Evolutionary conservation across 2,113 vertebrate genomes (phyloP).

Genomic region (Pelmatolapia mariae): DNA sequence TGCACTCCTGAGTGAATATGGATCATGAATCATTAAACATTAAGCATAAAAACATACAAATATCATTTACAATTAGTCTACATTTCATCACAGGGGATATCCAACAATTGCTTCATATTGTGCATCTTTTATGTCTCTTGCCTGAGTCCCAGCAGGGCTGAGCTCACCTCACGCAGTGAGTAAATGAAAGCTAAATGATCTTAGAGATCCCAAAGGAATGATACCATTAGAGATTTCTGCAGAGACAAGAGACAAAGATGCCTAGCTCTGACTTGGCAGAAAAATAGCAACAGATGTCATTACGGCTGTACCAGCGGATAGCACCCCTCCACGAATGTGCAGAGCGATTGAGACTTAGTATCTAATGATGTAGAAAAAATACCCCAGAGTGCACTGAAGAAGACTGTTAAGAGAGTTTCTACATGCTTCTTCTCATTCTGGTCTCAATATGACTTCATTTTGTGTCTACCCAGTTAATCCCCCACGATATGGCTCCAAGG

Average conservation of each 20-base stretch:
- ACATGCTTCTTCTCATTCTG: background rate
- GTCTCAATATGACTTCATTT: slow-evolving; percentile 19
- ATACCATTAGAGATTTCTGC: slow-evolving; percentile 50
- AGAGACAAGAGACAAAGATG: slow-evolving; percentile 16
- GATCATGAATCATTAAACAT: slow-evolving; percentile 23
- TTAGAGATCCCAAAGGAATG: slow-evolving; percentile 27
- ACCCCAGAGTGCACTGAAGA: slow-evolving; percentile 7
- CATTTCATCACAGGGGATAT: slow-evolving; percentile 33
- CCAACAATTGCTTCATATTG: slow-evolving; percentile 28
- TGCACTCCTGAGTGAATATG: background rate
- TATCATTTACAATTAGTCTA: slow-evolving; percentile 47
- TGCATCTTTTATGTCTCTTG: slow-evolving; percentile 23
- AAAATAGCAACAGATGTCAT: slow-evolving; percentile 53
- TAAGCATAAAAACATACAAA: slow-evolving; percentile 22
- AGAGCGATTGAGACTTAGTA: slow-evolving; percentile 19
- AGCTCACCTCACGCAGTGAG: slow-evolving; percentile 51
- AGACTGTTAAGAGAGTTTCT: slow-evolving; percentile 20
- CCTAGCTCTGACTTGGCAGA: slow-evolving; percentile 28
- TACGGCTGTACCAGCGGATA: slow-evolving; percentile 20
- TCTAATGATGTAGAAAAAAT: slow-evolving; percentile 54
- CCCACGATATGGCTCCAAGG: background rate
- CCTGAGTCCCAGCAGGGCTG: slow-evolving; percentile 31
- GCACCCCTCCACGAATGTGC: background rate
- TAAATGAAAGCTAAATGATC: slow-evolving; percentile 67
- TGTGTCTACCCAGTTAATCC: slow-evolving; percentile 22